Evolutionary conservation across 1,140 invertebrate species (phyloP), one percentile per base, ranked within the genome.

Genomic region (Nylanderia fulva): DNA sequence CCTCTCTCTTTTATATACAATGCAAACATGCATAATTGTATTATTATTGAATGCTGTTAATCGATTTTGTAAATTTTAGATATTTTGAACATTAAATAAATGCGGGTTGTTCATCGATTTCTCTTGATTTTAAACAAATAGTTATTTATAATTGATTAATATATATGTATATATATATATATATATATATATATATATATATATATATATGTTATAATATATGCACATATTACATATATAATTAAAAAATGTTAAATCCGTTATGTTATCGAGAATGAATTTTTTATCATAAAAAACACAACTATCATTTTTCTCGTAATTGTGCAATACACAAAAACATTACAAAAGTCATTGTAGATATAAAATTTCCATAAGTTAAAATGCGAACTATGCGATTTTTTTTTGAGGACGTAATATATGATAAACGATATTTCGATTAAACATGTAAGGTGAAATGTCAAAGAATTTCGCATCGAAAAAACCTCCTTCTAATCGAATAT

Each of bases 81-180:
- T 15, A 27, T 29, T n/a, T 66, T 36, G 29, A 79, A 68, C 15
- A 29, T 66, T 68, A 39, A 36, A 66, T 5, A 21, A 66, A 54
- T 39, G n/a, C 75, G 39, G 24, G 75, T 77, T 77, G 60, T 77
- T 77, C 63, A 64, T 48, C 60, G 27, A 48, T 68, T 79, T 36
- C 33, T 54, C 33, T 79, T 54, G 24, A 48, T 68, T 79, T 45
- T 39, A 29, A 21, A 80, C 45, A 9, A 29, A 18, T 58, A 72
- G 77, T 58, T 82, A 82, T 82, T 72, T 82, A 82, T 42, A 58
- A 71, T 80, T 24, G 33, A 80, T 64, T 48, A 63, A 77, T 63
- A 61, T 48, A 48, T 77, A 63, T 36, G 52, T 39, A 63, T 48
- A 77, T 24, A 52, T 13, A 76, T 18, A 48, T 5, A n/a, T n/a